phyloP scores from a whole-genome alignment of 2,113 vertebrate species.

The Oophaga pumilio region DNA sequence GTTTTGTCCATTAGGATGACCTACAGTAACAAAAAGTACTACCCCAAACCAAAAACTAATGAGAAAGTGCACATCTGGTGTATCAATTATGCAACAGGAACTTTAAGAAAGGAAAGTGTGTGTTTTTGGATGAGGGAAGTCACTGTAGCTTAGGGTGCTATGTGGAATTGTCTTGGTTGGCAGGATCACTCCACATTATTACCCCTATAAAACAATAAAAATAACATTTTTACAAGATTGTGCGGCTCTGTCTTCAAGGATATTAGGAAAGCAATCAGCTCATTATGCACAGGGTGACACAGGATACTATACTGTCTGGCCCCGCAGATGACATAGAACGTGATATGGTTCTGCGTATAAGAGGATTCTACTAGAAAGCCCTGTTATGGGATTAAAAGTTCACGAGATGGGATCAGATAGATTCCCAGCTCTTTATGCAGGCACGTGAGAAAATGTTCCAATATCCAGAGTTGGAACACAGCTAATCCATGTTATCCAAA shows the following conservation, averaged over 20 bases:
- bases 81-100: slow-evolving; percentile 48
- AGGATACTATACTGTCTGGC: slow-evolving; percentile 23
- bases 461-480: slow-evolving; percentile 64
- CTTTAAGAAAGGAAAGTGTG: neutral
- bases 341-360: slow-evolving; percentile 63
- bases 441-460: slow-evolving; percentile 78
- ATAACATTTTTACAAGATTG: slow-evolving; percentile 60
- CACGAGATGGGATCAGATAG: slow-evolving; percentile 76
- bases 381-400: slow-evolving; percentile 81
- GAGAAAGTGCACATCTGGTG: neutral
- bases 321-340: slow-evolving; percentile 37
- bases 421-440: slow-evolving; percentile 70
- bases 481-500: slow-evolving; percentile 64
- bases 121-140: neutral
- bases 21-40: neutral
- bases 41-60: neutral
- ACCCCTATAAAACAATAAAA: slow-evolving; percentile 65
- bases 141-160: slow-evolving; percentile 8
- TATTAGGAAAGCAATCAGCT: neutral
- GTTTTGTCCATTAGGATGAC: neutral
- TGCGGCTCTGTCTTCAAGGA: slow-evolving; percentile 27
- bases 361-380: slow-evolving; percentile 73
- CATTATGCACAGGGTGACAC: neutral
- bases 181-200: slow-evolving; percentile 60
- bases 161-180: slow-evolving; percentile 4